Evolutionary conservation across 1,140 invertebrate genomes (phyloP).

Genomic region (Caenorhabditis latens): DNA sequence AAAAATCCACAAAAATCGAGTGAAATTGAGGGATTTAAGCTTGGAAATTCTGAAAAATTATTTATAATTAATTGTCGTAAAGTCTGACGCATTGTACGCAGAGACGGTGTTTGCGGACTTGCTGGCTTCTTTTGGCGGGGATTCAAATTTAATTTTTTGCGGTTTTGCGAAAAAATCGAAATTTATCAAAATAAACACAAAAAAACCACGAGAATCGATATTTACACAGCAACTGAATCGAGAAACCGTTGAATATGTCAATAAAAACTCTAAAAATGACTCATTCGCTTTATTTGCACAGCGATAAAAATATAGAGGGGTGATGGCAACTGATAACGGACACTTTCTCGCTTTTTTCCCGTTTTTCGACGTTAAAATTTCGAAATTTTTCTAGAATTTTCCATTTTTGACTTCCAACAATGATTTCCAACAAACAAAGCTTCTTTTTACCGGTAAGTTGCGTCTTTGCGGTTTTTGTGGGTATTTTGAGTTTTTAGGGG

Average conservation of each 20-base stretch:
- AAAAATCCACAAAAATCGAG: neutral
- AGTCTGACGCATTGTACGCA: neutral
- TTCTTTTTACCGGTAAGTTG: constrained; percentile 29
- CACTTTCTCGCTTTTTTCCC: neutral
- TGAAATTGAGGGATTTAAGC: neutral
- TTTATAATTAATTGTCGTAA: neutral
- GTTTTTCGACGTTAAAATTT: neutral
- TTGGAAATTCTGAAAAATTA: neutral
- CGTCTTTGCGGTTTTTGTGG: neutral
- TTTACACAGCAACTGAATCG: neutral
- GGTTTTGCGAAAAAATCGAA: neutral
- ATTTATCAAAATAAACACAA: neutral
- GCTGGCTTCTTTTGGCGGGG: neutral
- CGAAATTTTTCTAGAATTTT: constrained; percentile 21
- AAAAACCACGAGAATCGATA: neutral
- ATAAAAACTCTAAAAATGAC: neutral
- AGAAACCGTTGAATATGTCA: neutral
- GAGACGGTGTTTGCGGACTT: neutral
- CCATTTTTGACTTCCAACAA: neutral
- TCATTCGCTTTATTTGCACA: neutral
- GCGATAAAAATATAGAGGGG: neutral
- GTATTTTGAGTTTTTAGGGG: neutral
- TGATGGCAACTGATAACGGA: neutral
- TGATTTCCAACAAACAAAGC: constrained; percentile 2
- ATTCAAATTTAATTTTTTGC: neutral